A percentile compares a stretch with the other conserved stretches of the same genome.
Conservation (phyloP, 1,140 invertebrate species). For the Reticulitermes speratus region DNA sequence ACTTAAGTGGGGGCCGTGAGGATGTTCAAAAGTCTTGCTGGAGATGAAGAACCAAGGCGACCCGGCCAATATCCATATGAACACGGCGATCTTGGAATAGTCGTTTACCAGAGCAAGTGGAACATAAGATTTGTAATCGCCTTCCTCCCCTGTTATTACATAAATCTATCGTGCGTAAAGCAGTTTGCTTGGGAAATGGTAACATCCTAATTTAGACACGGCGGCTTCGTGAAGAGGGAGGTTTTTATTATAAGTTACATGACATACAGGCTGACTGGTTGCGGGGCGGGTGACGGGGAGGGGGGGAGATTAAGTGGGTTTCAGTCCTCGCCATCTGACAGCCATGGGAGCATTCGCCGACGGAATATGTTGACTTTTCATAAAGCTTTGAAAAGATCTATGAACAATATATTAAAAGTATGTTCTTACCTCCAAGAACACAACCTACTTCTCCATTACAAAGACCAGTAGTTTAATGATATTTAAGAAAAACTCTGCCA, state of each 20-base stretch:
- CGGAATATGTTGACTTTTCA: no score
- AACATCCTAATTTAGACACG: conserved; percentile 1
- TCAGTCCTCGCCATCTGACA: not conserved
- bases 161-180: not conserved
- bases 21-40: not conserved
- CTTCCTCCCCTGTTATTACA: not conserved
- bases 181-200: not conserved
- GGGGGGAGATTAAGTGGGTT: not conserved
- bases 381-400: no score
- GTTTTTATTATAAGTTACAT: not conserved
- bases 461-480: no score
- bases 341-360: not conserved
- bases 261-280: not conserved
- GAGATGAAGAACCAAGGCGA: not conserved
- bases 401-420: no score
- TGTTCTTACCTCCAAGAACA: no score
- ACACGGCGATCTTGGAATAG: not conserved
- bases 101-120: not conserved
- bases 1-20: not conserved
- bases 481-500: no score
- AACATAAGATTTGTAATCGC: not conserved
- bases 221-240: not conserved
- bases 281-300: no score
- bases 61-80: not conserved
- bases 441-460: no score